Percentiles rank a stretch among this genome's conserved stretches.
Conservation (phyloP, 2,888 invertebrate species). For the Phragmatobia fuliginosa region DNA sequence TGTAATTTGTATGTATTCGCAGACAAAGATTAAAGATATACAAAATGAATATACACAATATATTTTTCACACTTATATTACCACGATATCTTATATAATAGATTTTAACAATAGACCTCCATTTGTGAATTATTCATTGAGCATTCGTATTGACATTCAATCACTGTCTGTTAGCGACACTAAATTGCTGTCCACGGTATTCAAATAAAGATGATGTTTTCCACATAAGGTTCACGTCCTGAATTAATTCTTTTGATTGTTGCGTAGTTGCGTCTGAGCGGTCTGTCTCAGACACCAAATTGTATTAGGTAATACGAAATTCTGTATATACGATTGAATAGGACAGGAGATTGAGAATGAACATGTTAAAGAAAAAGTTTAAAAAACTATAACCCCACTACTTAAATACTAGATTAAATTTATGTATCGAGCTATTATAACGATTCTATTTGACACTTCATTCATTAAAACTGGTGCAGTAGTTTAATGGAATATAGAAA, state of each 20-base stretch:
- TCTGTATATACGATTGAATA: no score
- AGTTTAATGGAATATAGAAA: no score
- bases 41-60: not conserved
- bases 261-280: not conserved
- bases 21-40: not conserved
- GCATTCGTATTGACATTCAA: conserved; percentile 38
- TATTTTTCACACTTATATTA: not conserved
- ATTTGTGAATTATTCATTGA: conserved; percentile 47
- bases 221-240: conserved; percentile 17
- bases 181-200: conserved; percentile 35
- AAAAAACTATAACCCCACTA: no score
- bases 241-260: conserved; percentile 19
- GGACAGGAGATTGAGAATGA: no score
- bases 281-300: not conserved
- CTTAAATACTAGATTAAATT: no score
- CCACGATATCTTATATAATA: conserved; percentile 1
- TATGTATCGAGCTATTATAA: no score
- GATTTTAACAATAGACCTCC: conserved; percentile 6
- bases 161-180: conserved; percentile 31
- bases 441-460: no score
- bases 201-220: conserved; percentile 29
- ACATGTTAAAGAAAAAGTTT: no score
- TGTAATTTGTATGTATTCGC: not conserved
- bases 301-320: not conserved
- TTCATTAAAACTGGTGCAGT: no score